A percentile compares a stretch with the other conserved stretches of the same genome.
Evolutionary conservation across 1,140 invertebrate genomes (phyloP).

Genomic region (Caenorhabditis elegans): WBcel235 BX284605.5:11078501-11079000

Average conservation of each 20-base stretch:
- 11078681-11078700: not conserved
- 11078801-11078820: too few relatives aligned
- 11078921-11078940: not conserved
- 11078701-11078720: too few relatives aligned
- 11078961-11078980: not conserved
- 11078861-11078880: not conserved
- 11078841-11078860: not conserved
- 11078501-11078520: not conserved
- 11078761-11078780: too few relatives aligned
- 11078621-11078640: not conserved
- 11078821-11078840: not conserved
- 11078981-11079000: not conserved
- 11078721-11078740: too few relatives aligned
- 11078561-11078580: conserved; percentile 21
- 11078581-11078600: not conserved
- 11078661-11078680: not conserved
- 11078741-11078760: too few relatives aligned
- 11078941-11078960: conserved; percentile 13
- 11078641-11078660: not conserved
- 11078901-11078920: not conserved
- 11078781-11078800: too few relatives aligned
- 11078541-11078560: conserved; percentile 5
- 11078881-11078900: not conserved
- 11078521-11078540: conserved; percentile 16
- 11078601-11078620: not conserved